Base-by-base conservation (phyloP, 2,888 invertebrate genomes). In the Andricus curvator region DNA sequence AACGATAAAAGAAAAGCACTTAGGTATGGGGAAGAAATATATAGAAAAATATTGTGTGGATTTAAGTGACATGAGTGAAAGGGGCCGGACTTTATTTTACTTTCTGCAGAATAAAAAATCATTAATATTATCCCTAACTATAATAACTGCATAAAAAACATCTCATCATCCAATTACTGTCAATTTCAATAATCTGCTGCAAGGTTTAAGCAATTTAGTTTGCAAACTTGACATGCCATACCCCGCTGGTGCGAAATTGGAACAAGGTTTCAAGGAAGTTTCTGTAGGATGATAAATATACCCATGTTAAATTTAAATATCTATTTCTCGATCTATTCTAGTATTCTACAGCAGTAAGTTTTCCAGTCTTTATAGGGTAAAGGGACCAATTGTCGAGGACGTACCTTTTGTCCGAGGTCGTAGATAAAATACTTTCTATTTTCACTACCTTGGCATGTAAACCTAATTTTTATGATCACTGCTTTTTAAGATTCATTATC, bases 41-140 rank as follows among this genome's bases (percentile, higher is more conserved):
- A 56, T 11, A 56, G 56, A 56, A n/a, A 56, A n/a, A n/a, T 56
- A 56, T 56, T n/a, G 56, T 56, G n/a, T 56, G 56, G 56, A 56
- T 9, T n/a, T 56, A n/a, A n/a, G 56, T 56, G n/a, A 56, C n/a
- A n/a, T n/a, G n/a, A n/a, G 9, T 56, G n/a, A 56, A 48, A 48
- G 48, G 48, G 48, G 48, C 48, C 17, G 17, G 1, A 48, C 48
- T 56, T 56, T n/a, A n/a, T 56, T 56, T 56, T n/a, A 9, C n/a
- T 56, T 56, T 56, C 56, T n/a, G 48, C 48, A 15, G 56, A 56
- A n/a, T n/a, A 3, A n/a, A 56, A 56, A 48, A 15, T 48, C 48
- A 17, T 15, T 48, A 17, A 17, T 48, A 48, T 17, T 3, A 17
- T 0, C 15, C 15, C 3, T 48, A 17, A 48, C 15, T 48, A 4